Evolutionary conservation across 2,888 invertebrate genomes (phyloP), one percentile per base, ranked within the genome.

Genomic region (Acholoe squamosa): DNA sequence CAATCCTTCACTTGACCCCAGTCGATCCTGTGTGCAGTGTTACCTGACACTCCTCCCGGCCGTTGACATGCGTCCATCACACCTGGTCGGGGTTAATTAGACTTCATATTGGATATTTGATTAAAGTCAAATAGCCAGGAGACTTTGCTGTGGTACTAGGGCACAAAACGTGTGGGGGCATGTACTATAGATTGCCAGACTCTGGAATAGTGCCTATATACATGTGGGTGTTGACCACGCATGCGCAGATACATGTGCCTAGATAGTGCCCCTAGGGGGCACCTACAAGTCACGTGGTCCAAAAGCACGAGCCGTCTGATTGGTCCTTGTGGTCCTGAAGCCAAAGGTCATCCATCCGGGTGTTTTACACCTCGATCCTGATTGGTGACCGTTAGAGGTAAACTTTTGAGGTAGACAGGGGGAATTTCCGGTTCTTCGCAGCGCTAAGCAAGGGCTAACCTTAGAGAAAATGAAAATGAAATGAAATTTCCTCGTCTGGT

Each of bases 41-140:
- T 43, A 19, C 61, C 61, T 61, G 71, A 71, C 71, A 28, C 28
- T 3, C 28, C 25, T 71, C 71, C 71, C 14, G 25, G 28, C 14
- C 25, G 12, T 71, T 28, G 28, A 28, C 71, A 28, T 28, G 61
- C 22, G 61, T 19, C 61, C 61, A n/a, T 61, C 61, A 61, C 61
- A 61, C 61, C 61, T 61, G 22, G 61, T 19, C 61, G 19, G 71
- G 71, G 71, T 71, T 71, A 71, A 71, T 71, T 71, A 71, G 25
- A 14, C 25, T 71, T 28, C 71, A 28, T 71, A 71, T 71, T 71
- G 71, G 71, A 71, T 28, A 71, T 71, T 84, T 51, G 43, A 84
- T 84, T 84, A 84, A 84, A 84, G 84, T 84, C 22, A 84, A 84
- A 84, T 84, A 84, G 84, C 84, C 84, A 51, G 43, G 84, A 51